phyloP scores from a whole-genome alignment of 2,797 vertebrate species.

The Characodon lateralis region DNA sequence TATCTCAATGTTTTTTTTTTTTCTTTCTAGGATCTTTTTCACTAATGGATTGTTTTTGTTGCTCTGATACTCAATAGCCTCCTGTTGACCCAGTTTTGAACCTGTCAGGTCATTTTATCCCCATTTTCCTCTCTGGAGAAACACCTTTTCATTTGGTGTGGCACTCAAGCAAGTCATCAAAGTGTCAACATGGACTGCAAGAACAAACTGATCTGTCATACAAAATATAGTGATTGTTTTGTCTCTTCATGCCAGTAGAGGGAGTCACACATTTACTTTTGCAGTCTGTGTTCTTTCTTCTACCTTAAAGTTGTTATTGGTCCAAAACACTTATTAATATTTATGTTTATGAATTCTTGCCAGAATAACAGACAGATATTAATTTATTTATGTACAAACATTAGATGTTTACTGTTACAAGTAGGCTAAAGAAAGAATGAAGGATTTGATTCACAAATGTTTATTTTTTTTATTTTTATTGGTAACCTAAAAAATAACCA shows the following conservation, averaged over 20 bases:
- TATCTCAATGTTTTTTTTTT: background rate
- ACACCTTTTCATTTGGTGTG: slow-evolving; percentile 11
- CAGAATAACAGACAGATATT: too few relatives aligned
- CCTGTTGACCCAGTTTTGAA: background rate
- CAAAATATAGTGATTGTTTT: background rate
- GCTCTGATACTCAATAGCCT: background rate
- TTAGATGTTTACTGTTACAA: too few relatives aligned
- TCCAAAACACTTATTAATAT: too few relatives aligned
- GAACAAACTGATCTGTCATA: background rate
- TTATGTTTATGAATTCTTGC: too few relatives aligned
- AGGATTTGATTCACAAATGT: too few relatives aligned
- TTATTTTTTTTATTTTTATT: too few relatives aligned
- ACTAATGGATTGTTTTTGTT: background rate
- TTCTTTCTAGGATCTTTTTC: background rate
- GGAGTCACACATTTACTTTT: slow-evolving; percentile 23
- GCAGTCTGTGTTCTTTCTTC: background rate
- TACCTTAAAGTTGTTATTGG: too few relatives aligned
- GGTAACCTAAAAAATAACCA: too few relatives aligned
- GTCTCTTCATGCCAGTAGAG: slow-evolving; percentile 36
- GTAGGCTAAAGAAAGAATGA: too few relatives aligned
- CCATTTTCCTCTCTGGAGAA: slow-evolving; percentile 2
- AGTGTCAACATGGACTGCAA: background rate
- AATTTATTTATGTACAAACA: too few relatives aligned
- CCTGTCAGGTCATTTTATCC: background rate
- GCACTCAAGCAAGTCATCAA: background rate